phyloP scores from a whole-genome alignment of 2,888 invertebrate genomes.

The Synergus gifuensis region DNA sequence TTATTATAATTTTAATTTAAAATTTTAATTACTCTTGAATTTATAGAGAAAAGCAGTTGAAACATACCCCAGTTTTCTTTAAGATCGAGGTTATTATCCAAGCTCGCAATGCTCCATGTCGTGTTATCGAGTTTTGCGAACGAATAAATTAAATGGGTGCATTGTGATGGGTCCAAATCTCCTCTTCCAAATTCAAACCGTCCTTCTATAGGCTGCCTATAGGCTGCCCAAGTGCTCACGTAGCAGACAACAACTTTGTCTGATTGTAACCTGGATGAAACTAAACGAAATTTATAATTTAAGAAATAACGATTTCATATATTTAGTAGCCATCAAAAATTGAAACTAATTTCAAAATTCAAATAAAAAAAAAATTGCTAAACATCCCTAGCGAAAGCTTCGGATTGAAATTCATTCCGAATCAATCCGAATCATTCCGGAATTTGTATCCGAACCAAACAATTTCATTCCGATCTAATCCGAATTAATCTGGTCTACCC shows the following conservation, averaged over 20 bases:
- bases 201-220: constrained; percentile 83
- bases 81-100: constrained; percentile 89
- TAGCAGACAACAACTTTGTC: constrained; percentile 90
- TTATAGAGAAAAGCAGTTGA: neutral
- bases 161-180: constrained; percentile 86
- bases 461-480: too few relatives aligned
- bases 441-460: too few relatives aligned
- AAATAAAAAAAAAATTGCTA: too few relatives aligned
- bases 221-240: constrained; percentile 89
- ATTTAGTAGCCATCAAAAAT: too few relatives aligned
- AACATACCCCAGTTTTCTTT: constrained; percentile 84
- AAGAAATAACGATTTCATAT: neutral
- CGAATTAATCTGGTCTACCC: too few relatives aligned
- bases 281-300: constrained; percentile 47
- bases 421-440: too few relatives aligned
- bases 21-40: too few relatives aligned
- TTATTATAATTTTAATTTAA: neutral
- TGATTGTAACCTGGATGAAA: constrained; percentile 79
- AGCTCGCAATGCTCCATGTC: constrained; percentile 83
- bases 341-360: too few relatives aligned
- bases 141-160: constrained; percentile 90
- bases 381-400: too few relatives aligned
- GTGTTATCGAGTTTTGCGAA: constrained; percentile 88
- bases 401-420: too few relatives aligned
- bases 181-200: constrained; percentile 81